Conservation (phyloP, 2,113 vertebrate species). For the Vicugna pacos region DNA sequence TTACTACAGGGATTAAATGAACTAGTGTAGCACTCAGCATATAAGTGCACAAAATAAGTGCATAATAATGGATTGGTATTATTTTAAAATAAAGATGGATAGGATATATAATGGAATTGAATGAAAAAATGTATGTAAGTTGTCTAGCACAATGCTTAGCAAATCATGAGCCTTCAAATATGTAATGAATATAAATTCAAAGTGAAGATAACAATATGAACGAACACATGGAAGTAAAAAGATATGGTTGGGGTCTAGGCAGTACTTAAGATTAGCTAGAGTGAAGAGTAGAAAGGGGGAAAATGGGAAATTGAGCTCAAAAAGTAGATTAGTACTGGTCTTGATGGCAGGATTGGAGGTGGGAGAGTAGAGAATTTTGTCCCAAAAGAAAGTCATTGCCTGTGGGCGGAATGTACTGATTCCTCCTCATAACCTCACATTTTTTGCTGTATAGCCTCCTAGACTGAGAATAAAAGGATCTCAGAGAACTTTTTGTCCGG, state of each 20-base stretch:
- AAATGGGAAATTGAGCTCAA: neutral
- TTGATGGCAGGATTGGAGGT: neutral
- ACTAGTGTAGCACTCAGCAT: neutral
- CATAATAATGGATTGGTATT: constrained; percentile 40
- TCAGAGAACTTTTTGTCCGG: neutral
- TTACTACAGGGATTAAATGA: constrained; percentile 7
- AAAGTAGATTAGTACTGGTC: neutral
- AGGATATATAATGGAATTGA: neutral
- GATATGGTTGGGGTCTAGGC: neutral
- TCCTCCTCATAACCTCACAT: neutral
- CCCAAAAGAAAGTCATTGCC: neutral
- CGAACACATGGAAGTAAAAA: neutral
- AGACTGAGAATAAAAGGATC: neutral
- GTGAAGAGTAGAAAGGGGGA: neutral
- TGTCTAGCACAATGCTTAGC: neutral
- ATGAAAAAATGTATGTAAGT: neutral
- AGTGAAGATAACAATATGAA: neutral
- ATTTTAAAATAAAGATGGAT: constrained; percentile 4
- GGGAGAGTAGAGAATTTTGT: neutral
- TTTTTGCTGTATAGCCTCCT: neutral
- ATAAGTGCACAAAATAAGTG: neutral
- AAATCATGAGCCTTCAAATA: constrained; percentile 30
- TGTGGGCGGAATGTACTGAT: neutral
- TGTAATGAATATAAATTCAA: constrained; percentile 15
- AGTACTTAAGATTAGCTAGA: neutral